Conservation (phyloP, 2,888 invertebrate species). For the Hipparchia sbordonii region DNA sequence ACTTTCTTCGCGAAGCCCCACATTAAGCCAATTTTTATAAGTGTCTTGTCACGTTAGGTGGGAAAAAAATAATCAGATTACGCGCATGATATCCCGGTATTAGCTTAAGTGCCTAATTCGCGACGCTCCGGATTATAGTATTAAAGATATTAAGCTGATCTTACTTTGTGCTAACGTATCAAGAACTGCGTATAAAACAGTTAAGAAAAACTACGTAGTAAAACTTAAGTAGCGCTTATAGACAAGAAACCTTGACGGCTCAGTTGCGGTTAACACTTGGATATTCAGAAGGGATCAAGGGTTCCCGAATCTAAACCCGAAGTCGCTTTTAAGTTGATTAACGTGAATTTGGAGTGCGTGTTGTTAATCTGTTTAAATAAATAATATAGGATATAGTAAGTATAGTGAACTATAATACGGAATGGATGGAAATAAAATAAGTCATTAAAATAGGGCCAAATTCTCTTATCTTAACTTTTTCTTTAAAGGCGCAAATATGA, state of each 20-base stretch:
- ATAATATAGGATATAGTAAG: no score
- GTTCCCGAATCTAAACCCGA: no score
- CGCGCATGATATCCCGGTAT: conserved; percentile 6
- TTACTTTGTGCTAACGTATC: conserved; percentile 17
- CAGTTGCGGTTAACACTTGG: neutral
- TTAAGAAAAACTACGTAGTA: neutral
- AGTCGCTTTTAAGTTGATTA: no score
- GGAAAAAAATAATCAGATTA: conserved; percentile 22
- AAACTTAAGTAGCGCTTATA: neutral
- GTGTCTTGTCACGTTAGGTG: conserved; percentile 16
- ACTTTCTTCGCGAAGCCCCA: conserved; percentile 15
- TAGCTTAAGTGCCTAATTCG: conserved; percentile 24
- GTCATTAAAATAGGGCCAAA: no score
- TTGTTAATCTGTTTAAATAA: no score
- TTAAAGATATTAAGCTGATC: conserved; percentile 13
- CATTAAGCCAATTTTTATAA: conserved; percentile 25
- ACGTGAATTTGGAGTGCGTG: no score
- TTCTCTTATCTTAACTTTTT: no score
- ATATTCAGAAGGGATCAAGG: no score
- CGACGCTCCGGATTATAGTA: conserved; percentile 19
- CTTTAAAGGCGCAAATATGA: no score
- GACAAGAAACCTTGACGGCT: neutral
- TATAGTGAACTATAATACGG: no score
- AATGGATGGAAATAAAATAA: no score
- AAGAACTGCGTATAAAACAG: neutral